Conservation (phyloP, 2,113 vertebrate genomes). For the Salminus brasiliensis region DNA sequence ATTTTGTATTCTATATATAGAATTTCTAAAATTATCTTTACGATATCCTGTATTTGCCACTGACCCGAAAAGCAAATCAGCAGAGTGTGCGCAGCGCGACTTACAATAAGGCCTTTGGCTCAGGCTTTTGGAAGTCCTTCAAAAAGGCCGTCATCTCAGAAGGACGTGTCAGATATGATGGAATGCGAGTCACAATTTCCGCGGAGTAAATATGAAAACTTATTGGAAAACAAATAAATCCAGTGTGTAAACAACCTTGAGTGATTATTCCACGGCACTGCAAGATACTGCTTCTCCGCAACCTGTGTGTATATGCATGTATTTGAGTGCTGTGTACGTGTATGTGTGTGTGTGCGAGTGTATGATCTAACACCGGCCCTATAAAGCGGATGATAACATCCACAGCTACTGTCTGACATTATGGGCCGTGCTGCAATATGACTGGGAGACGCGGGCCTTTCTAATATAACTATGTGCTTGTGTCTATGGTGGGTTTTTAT, state of each 20-base stretch:
- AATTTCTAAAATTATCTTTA: no score
- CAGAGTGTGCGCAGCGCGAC: not conserved
- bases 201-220: slow-evolving; percentile 11
- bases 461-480: slow-evolving; percentile 49
- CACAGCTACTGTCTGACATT: slow-evolving; percentile 38
- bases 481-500: slow-evolving; percentile 64
- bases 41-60: no score
- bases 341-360: not conserved
- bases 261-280: slow-evolving; percentile 9
- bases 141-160: not conserved
- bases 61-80: slow-evolving; percentile 1
- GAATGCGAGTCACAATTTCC: not conserved
- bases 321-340: not conserved
- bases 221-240: slow-evolving; percentile 3
- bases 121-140: slow-evolving; percentile 2
- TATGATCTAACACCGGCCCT: not conserved
- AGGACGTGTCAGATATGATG: slow-evolving; percentile 4
- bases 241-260: not conserved
- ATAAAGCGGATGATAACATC: slow-evolving; percentile 29
- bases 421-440: slow-evolving; percentile 17
- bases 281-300: not conserved
- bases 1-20: no score
- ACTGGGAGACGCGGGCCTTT: slow-evolving; percentile 28
- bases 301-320: not conserved
- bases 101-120: not conserved